Evolutionary conservation across 2,797 vertebrate genomes (phyloP), one percentile per base, ranked within the genome.

Genomic region (Phrynocephalus vlangalii): DNA sequence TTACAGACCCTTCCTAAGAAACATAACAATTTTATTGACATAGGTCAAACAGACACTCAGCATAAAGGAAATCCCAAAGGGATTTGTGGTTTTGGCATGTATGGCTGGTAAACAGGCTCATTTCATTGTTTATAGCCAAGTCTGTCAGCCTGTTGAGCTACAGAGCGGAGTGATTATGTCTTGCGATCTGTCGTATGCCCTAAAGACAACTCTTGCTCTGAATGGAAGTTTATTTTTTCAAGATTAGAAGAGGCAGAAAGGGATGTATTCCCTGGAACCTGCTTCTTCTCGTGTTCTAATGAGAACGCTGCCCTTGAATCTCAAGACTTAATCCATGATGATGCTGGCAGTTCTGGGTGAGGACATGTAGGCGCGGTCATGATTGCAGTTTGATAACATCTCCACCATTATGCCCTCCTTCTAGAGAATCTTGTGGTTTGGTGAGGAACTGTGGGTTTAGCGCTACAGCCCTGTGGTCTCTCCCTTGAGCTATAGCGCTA

Each of bases 61-160:
- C 38, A 38, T 38, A n/a, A 60, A n/a, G 73, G 73, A 18, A 86
- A 72, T 72, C 68, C 16, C 13, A 56, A 73, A 83, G 20, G n/a
- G 68, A 81, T 80, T 80, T 86, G 76, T 38, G 84, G 48, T 79
- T 86, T 73, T 44, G 38, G 44, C 60, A 76, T 11, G 63, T 16
- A 1, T 26, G 18, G 24, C 4, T 18, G 10, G 60, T 20, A 30
- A 1, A 50, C 63, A 48, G n/a, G 56, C 72, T n/a, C 1, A 5
- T 86, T 75, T 86, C 71, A 60, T 60, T 56, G 52, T 16, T 52
- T 44, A 18, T 48, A 66, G 24, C 26, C 72, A 82, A 44, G 33
- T 22, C 60, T 67, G 22, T 30, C 68, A 52, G 10, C 28, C 15
- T 44, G 63, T 71, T 28, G 68, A 83, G 11, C 6, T 22, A 50